Conservation (phyloP, 1,140 invertebrate genomes). For the Camponotus pennsylvanicus region DNA sequence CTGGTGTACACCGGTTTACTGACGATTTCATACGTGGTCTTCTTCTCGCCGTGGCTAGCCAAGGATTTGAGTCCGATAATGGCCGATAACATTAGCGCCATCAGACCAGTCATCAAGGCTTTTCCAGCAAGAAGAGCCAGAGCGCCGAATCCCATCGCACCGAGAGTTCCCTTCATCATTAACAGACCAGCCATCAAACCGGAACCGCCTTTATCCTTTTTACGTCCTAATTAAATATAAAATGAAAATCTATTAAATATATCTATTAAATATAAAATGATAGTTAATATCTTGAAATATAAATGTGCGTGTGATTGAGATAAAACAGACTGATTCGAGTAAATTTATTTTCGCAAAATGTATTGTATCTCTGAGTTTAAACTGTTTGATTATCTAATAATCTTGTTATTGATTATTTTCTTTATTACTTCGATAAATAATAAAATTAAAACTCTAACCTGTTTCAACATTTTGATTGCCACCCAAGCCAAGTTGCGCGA, state of each 20-base stretch:
- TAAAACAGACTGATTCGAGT: neutral
- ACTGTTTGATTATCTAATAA: neutral
- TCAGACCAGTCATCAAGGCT: slow-evolving; percentile 93
- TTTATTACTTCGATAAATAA: neutral
- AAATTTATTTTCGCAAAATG: neutral
- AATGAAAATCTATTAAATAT: slow-evolving; percentile 50
- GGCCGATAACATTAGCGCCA: slow-evolving; percentile 92
- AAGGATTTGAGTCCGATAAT: slow-evolving; percentile 92
- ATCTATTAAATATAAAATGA: slow-evolving; percentile 48
- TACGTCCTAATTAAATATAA: slow-evolving; percentile 84
- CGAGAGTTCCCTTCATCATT: slow-evolving; percentile 89
- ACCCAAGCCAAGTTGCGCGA: slow-evolving; percentile 78
- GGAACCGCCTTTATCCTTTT: slow-evolving; percentile 82
- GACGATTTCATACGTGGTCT: slow-evolving; percentile 94
- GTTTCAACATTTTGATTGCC: slow-evolving; percentile 73
- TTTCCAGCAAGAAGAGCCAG: slow-evolving; percentile 93
- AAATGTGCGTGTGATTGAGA: neutral
- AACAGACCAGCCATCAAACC: slow-evolving; percentile 84
- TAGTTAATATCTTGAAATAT: neutral
- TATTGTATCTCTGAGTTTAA: neutral
- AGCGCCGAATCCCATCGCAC: slow-evolving; percentile 91
- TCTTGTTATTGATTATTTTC: neutral
- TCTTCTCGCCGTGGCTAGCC: slow-evolving; percentile 89
- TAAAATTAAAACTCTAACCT: slow-evolving; percentile 70
- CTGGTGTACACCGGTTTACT: slow-evolving; percentile 92